Conservation (phyloP, 2,113 vertebrate genomes). For the Notarius lentiginosus region DNA sequence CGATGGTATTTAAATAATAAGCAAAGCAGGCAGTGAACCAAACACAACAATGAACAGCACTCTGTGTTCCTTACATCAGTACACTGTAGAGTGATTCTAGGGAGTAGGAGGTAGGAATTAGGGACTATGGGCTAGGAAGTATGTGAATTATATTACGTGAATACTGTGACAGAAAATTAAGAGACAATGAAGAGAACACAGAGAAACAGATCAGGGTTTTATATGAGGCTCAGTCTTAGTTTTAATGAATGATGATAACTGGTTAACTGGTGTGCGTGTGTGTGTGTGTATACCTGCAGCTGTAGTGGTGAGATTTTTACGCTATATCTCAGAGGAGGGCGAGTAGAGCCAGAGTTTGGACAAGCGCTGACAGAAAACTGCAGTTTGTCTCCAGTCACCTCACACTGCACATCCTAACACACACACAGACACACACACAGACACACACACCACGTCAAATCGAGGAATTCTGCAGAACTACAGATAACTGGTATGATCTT, state of each 20-base stretch:
- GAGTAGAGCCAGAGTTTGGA: neutral
- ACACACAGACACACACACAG: slow-evolving; percentile 21
- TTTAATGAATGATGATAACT: neutral
- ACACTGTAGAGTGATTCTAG: neutral
- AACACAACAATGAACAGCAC: neutral
- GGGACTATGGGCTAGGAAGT: neutral
- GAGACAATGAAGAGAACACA: neutral
- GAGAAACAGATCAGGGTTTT: neutral
- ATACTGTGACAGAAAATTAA: neutral
- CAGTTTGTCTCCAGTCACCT: slow-evolving; percentile 76
- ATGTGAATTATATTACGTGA: neutral
- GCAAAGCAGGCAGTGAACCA: neutral
- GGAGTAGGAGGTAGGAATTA: neutral
- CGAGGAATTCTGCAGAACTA: neutral
- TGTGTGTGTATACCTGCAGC: slow-evolving; percentile 81
- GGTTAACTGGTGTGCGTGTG: neutral
- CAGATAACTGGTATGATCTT: neutral
- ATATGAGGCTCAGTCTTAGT: neutral
- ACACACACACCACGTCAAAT: neutral
- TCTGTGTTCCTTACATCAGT: neutral
- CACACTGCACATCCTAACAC: slow-evolving; percentile 80
- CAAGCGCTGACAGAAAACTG: slow-evolving; percentile 74
- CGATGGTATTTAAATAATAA: neutral
- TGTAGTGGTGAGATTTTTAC: slow-evolving; percentile 79
- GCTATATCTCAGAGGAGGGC: slow-evolving; percentile 65